Base-by-base conservation (phyloP, 2,888 invertebrate genomes). In the Zaprionus obscuricornis region DNA sequence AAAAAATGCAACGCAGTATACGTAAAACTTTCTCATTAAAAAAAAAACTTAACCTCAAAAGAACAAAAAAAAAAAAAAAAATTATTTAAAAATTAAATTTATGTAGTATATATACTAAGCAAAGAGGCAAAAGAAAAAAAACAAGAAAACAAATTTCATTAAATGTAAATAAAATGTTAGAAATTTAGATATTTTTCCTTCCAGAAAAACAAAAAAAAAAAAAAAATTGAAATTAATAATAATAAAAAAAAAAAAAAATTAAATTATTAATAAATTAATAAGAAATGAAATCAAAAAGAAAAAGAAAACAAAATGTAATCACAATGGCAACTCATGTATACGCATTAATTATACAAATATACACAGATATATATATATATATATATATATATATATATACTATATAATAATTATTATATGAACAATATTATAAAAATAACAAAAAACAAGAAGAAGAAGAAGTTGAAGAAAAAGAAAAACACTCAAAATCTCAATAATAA, bases 1-100 rank as follows among this genome's bases (percentile, higher is more conserved):
- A 65, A 81, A 51, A 50, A 74, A 66, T 47, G 78, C 73, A 87
- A 83, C 77, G 81, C 79, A 75, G 87, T 87, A 87, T 87, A 87
- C 87, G 87, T 88, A 87, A 87, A 45, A 20, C 20, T 34, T 10
- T 20, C 27, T 45, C 22, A 31, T 18, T 47, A 42, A 36, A 56
- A 37, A 26, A 40, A 7, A 43, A 22, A 24, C 37, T 51, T 60
- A 73, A 84, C 63, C 73, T 72, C 73, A 77, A 67, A n/a, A n/a
- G n/a, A 55, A 57, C 55, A 46, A 39, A 49, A 33, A 11, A 34
- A 34, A 29, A 49, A 6, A 11, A 34, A 40, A 27, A 27, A 50
- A 46, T 40, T 6, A 37, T 51, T 20, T 47, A n/a, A 34, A 33
- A 36, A 40, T 29, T 31, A 24, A n/a, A 34, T 42, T 34, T 34